Evolutionary conservation across 2,797 vertebrate genomes (phyloP).

Genomic region (Scolopax bukidnonensis): DNA sequence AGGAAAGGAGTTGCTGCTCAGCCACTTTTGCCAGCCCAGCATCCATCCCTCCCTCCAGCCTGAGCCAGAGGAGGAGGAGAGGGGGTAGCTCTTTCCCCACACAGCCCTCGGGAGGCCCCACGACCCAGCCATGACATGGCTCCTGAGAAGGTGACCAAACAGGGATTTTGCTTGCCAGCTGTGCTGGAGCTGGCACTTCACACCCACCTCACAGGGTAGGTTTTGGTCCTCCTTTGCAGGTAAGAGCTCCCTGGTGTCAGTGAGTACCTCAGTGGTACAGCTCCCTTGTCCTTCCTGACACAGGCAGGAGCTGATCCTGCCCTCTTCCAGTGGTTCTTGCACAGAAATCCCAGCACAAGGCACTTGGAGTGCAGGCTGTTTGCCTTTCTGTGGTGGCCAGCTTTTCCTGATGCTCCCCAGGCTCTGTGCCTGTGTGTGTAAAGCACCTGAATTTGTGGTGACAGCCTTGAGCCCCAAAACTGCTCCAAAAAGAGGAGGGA

Average conservation of each 20-base stretch:
- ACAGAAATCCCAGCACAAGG: neutral
- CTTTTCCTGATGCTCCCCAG: neutral
- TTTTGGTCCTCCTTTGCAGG: neutral
- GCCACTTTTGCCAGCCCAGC: neutral
- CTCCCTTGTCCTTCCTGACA: neutral
- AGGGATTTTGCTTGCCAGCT: neutral
- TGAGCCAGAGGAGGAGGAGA: neutral
- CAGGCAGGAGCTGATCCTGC: neutral
- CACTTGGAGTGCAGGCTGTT: neutral
- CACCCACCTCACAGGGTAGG: rapidly evolving
- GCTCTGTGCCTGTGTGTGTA: neutral
- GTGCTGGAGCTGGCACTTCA: rapidly evolving
- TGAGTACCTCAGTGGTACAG: rapidly evolving
- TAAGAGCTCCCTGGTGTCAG: neutral
- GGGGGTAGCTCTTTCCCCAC: neutral
- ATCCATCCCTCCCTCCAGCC: neutral
- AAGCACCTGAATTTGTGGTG: neutral
- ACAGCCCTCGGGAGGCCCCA: neutral
- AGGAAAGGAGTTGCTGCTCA: neutral
- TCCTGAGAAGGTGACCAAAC: rapidly evolving
- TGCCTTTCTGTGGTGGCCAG: neutral
- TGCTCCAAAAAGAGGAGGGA: neutral
- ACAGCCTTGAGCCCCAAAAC: neutral
- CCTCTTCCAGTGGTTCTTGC: neutral
- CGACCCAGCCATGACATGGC: rapidly evolving